Percentiles rank a stretch among this genome's conserved stretches.
These are phyloP conservation scores for Orientallactaga sibirica DNA, from an alignment of 2,797 vertebrate genomes.

Conservation along the genomic window DNA sequence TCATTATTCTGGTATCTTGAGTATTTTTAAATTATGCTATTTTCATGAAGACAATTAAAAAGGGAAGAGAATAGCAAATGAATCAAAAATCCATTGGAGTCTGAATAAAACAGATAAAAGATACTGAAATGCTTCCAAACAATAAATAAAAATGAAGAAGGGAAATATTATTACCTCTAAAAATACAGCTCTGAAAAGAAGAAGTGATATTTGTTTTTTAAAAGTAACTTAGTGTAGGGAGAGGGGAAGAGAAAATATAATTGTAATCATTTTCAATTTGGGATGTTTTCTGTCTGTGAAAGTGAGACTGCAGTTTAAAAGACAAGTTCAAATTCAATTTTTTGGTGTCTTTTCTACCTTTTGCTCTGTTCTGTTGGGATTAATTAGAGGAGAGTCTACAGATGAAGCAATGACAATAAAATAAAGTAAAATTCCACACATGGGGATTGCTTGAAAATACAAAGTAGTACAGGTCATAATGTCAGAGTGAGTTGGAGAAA, in stretches of 20 bases:
- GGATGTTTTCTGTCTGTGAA: neutral
- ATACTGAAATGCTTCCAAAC: neutral
- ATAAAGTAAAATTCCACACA: neutral
- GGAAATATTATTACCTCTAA: neutral
- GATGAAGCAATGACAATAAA: neutral
- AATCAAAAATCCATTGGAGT: neutral
- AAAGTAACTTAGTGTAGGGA: neutral
- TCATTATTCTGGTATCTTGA: neutral
- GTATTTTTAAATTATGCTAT: neutral
- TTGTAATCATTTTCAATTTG: neutral
- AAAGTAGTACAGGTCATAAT: neutral
- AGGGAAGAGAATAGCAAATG: neutral
- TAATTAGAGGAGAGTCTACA: neutral
- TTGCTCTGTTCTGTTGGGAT: neutral
- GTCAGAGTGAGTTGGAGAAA: neutral
- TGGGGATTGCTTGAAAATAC: neutral
- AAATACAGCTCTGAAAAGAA: neutral
- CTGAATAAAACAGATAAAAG: neutral
- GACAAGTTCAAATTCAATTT: neutral
- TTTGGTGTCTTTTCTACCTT: neutral
- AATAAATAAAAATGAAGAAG: neutral
- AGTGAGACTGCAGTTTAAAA: neutral
- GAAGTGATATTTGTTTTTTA: neutral
- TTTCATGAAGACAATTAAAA: neutral
- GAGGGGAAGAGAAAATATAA: neutral